Evolutionary conservation across 2,888 invertebrate genomes (phyloP), one percentile per base, ranked within the genome.

Genomic region (Orthonevra nobilis): DNA sequence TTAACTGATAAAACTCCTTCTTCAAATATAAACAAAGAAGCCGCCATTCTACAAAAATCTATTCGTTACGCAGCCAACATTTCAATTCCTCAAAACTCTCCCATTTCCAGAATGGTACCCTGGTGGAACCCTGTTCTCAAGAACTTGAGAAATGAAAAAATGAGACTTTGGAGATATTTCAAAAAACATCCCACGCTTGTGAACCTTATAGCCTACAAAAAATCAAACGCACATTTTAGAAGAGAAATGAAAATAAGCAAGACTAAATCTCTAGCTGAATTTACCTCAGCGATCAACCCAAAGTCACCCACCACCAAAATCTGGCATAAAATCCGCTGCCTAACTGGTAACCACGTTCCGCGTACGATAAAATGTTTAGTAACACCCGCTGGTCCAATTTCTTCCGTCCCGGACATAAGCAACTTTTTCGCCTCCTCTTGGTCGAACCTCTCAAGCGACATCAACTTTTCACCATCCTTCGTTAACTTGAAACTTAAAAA

Each of bases 121-220:
- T 20, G 56, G 56, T 58, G 46, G 46, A 28, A 46, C 6, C 3
- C n/a, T n/a, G n/a, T n/a, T n/a, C n/a, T n/a, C n/a, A n/a, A n/a
- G n/a, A n/a, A n/a, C n/a, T n/a, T n/a, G n/a, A n/a, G 34, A 42
- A 32, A 19, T 12, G 30, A 58, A 3, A 17, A 60, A 36, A 10
- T 36, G 4, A 3, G 19, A 10, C 3, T n/a, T n/a, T 36, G 36
- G 54, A 17, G 15, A 38, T 6, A 1, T 28, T 54, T 38, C 3
- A 42, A 42, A 40, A 58, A 58, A 42, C 4, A 15, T 19, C 44
- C 44, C 3, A 58, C 1, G 2, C 17, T 17, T 4, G 6, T 7
- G 2, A 38, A 54, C 10, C 36, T 36, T 7, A 40, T 38, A 4
- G 1, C 3, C 3, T 3, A 23, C 10, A 7, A 26, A 2, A 56